These are phyloP conservation scores for Sericinus montela DNA, from an alignment of 2,888 invertebrate species.

Conservation along the genomic window DNA sequence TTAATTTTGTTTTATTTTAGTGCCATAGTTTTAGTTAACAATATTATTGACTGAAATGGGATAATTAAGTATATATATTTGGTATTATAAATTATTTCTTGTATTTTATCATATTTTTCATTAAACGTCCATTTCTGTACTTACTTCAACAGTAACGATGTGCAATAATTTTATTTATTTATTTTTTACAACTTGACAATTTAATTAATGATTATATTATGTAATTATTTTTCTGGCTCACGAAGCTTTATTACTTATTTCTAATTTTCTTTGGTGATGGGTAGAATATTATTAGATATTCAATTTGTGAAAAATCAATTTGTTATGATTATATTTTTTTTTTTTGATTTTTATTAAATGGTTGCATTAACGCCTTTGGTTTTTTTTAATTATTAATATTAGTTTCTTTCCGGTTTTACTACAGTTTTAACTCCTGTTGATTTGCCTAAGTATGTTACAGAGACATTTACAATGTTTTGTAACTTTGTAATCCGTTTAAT, in stretches of 20 bases:
- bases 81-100: constrained; percentile 26
- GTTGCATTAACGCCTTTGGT: constrained; percentile 53
- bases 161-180: constrained; percentile 17
- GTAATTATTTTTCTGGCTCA: constrained; percentile 12
- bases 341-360: constrained; percentile 72
- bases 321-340: constrained; percentile 57
- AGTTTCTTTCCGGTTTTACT: not conserved
- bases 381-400: constrained; percentile 38
- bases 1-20: constrained; percentile 41
- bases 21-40: constrained; percentile 64
- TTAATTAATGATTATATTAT: constrained; percentile 15
- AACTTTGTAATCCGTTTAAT: not conserved
- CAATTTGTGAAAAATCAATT: constrained; percentile 39
- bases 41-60: constrained; percentile 25
- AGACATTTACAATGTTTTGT: not conserved
- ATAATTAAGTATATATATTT: not conserved
- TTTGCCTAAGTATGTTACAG: not conserved
- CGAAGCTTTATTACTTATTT: constrained; percentile 23
- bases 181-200: constrained; percentile 7
- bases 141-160: constrained; percentile 23
- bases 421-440: not conserved
- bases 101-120: constrained; percentile 37
- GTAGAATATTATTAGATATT: constrained; percentile 43
- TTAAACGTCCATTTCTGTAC: constrained; percentile 43
- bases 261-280: constrained; percentile 51